A percentile compares a stretch with the other conserved stretches of the same genome.
These are phyloP conservation scores for Dryas iulia DNA, from an alignment of 1,140 invertebrate species.

Conservation along the genomic window DNA sequence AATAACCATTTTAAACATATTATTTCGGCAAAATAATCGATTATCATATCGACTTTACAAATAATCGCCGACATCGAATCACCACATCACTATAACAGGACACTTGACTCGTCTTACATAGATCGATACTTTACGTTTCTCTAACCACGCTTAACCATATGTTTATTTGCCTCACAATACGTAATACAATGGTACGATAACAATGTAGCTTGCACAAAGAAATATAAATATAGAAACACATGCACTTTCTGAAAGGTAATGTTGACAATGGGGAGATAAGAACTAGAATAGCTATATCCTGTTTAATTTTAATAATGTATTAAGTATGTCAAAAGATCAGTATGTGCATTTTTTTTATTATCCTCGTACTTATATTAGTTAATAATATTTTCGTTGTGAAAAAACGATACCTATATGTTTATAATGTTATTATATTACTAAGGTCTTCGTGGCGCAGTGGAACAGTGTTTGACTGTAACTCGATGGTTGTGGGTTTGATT, in stretches of 20 bases:
- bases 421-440: no score
- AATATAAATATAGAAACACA: constrained; percentile 12
- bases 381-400: no score
- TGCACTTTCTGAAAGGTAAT: constrained; percentile 5
- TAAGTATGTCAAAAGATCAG: not conserved
- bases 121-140: not conserved
- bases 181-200: not conserved
- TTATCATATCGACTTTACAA: no score
- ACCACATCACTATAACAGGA: no score
- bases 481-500: no score
- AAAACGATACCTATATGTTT: no score
- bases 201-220: constrained; percentile 2
- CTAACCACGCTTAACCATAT: not conserved
- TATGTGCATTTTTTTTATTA: not conserved
- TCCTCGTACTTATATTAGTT: no score
- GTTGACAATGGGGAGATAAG: not conserved
- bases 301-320: not conserved
- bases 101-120: not conserved
- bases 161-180: not conserved
- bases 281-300: not conserved
- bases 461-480: no score
- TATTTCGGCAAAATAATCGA: no score
- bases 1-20: no score
- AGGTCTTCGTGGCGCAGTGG: no score
- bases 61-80: no score